Conservation (phyloP, 2,113 vertebrate species). For the Marmota flaviventris region DNA sequence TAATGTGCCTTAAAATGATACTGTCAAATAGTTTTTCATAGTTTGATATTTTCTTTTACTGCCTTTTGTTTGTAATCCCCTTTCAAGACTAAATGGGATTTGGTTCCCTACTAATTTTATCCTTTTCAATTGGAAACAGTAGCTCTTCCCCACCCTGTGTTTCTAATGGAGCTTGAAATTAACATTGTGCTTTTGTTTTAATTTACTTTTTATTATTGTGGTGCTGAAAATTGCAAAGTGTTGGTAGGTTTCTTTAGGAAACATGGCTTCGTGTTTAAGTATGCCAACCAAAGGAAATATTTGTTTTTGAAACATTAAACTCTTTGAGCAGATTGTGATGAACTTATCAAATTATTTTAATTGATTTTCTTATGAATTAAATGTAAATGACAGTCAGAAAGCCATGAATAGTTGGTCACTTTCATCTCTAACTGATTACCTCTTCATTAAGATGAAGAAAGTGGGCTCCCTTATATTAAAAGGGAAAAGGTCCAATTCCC, state of each 20-base stretch:
- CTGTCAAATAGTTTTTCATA: conserved; percentile 68
- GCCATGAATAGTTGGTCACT: neutral
- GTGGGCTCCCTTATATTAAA: neutral
- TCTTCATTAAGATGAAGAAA: neutral
- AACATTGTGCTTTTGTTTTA: conserved; percentile 64
- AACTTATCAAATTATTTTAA: conserved; percentile 46
- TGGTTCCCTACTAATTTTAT: conserved; percentile 69
- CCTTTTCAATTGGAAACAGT: conserved; percentile 69
- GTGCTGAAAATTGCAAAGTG: conserved; percentile 55
- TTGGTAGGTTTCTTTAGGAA: conserved; percentile 42
- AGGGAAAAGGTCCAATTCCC: neutral
- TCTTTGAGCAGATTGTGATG: neutral
- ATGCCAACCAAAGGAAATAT: neutral
- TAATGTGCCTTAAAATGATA: conserved; percentile 80
- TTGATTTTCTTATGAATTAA: neutral
- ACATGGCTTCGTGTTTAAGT: conserved; percentile 55
- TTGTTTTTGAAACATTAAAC: neutral
- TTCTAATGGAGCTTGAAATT: conserved; percentile 83
- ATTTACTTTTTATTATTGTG: conserved; percentile 73
- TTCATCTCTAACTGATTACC: neutral
- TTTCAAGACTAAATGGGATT: conserved; percentile 68
- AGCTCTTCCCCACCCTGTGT: conserved; percentile 61
- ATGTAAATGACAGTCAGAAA: conserved; percentile 30
- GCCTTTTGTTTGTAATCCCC: conserved; percentile 42
- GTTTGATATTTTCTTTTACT: conserved; percentile 49